Conservation (phyloP, 2,113 vertebrate genomes). For the Haemorhous mexicanus region DNA sequence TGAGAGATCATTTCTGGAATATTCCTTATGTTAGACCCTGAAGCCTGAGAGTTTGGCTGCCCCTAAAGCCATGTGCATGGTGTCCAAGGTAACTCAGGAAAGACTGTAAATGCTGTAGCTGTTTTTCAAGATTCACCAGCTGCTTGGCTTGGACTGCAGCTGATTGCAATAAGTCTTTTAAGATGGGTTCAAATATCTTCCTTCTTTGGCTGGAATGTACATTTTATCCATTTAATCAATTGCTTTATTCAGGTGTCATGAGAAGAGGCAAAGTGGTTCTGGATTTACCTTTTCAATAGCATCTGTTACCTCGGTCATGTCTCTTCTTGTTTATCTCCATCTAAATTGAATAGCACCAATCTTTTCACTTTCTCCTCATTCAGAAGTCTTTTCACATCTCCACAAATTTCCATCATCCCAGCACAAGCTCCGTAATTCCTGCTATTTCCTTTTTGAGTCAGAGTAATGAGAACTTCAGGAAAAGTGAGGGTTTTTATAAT, state of each 20-base stretch:
- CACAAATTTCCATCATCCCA: neutral
- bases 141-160: neutral
- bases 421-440: neutral
- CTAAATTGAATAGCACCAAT: conserved; percentile 12
- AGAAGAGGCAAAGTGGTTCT: neutral
- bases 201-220: neutral
- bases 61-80: neutral
- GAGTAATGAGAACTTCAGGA: neutral
- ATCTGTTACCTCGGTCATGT: neutral
- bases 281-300: conserved; percentile 11
- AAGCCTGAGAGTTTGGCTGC: neutral
- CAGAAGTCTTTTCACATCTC: conserved; percentile 18
- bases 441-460: neutral
- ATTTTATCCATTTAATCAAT: neutral
- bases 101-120: neutral
- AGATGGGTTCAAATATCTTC: neutral
- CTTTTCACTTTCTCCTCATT: neutral
- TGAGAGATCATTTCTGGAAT: neutral
- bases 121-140: neutral
- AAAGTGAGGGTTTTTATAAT: neutral
- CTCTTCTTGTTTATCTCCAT: conserved; percentile 28
- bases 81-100: neutral
- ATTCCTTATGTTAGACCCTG: neutral
- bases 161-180: neutral
- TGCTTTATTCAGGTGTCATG: neutral